These are phyloP conservation scores for Trachymyrmex cornetzi DNA, from an alignment of 1,140 invertebrate genomes.

Conservation along the genomic window DNA sequence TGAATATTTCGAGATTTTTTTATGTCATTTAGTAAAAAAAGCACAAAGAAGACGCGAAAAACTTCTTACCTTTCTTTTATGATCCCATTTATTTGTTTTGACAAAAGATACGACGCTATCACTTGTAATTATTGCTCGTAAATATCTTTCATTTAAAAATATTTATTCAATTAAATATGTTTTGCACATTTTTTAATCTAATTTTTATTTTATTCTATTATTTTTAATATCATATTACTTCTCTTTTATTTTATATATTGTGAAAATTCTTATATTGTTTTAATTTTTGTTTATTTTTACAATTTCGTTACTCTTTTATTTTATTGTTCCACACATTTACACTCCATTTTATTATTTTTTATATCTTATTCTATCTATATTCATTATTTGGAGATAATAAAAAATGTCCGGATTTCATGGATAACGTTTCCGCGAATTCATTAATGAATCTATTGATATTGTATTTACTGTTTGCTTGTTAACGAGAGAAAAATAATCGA, in stretches of 20 bases:
- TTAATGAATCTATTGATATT: slow-evolving; percentile 22
- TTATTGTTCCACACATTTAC: slow-evolving; percentile 3
- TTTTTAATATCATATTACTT: background rate
- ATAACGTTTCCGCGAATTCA: slow-evolving; percentile 6
- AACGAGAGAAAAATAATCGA: slow-evolving; percentile 13
- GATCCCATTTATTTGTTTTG: background rate
- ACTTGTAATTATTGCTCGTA: background rate
- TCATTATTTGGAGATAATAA: slow-evolving; percentile 20
- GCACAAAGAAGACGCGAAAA: background rate
- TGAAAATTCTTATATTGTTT: background rate
- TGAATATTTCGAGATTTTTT: background rate
- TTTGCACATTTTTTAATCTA: background rate
- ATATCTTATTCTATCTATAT: slow-evolving; percentile 5
- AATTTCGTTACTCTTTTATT: background rate
- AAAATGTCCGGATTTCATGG: background rate
- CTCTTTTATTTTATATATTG: background rate
- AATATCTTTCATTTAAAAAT: background rate
- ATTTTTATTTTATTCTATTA: slow-evolving; percentile 24
- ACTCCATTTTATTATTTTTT: slow-evolving; percentile 9
- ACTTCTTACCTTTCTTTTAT: background rate
- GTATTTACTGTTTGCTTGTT: background rate
- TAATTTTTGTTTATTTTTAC: background rate
- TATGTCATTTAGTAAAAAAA: background rate
- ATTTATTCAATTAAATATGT: slow-evolving; percentile 8
- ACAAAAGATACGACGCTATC: background rate